Conservation (phyloP, 2,797 vertebrate species). For the Mormyrops boulengeri region DNA sequence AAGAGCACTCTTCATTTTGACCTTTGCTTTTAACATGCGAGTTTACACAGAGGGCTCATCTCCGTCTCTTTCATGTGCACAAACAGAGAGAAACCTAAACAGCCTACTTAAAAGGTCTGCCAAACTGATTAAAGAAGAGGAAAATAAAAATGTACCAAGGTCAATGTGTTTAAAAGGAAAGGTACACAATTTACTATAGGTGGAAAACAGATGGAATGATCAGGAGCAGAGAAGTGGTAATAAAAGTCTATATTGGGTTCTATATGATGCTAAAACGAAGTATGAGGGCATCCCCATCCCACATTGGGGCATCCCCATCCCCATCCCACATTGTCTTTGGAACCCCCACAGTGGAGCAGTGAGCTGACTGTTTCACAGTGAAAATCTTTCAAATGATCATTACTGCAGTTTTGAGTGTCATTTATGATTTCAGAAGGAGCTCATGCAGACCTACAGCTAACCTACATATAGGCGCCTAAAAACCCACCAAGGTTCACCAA, state of each 20-base stretch:
- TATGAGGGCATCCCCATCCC: not conserved
- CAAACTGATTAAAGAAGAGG: conserved; percentile 66
- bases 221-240: not conserved
- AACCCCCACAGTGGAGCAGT: not conserved
- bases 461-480: not conserved
- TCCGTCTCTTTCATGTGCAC: conserved; percentile 31
- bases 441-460: not conserved
- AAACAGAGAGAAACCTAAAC: conserved; percentile 69
- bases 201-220: not conserved
- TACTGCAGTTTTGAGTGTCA: not conserved
- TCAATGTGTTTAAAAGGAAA: conserved; percentile 38
- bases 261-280: not conserved
- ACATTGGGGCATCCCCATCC: no score
- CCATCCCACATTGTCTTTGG: not conserved
- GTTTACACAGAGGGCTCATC: conserved; percentile 42
- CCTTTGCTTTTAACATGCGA: conserved; percentile 25
- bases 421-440: not conserved
- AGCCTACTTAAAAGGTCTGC: conserved; percentile 64
- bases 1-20: conserved; percentile 11
- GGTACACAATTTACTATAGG: conserved; percentile 40
- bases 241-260: not conserved
- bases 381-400: not conserved
- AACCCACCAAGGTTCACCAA: not conserved
- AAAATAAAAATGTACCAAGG: conserved; percentile 39
- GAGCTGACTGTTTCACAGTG: not conserved